Evolutionary conservation across 37 sponge, comb jelly and placozoan genomes (phyloP).

Genomic region (Crambe crambe): DNA sequence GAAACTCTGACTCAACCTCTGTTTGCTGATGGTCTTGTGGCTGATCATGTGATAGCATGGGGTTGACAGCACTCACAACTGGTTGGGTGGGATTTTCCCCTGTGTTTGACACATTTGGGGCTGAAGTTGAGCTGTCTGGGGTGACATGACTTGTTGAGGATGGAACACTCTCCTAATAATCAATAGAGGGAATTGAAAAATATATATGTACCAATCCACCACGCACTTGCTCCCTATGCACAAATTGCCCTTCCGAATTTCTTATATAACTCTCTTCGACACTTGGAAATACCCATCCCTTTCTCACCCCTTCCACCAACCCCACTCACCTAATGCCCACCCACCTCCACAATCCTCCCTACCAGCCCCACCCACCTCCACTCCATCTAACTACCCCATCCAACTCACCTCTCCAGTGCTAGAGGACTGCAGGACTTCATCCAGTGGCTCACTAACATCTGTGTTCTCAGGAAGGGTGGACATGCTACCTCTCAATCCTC

Average conservation of each 20-base stretch:
- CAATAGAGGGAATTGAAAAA: background rate
- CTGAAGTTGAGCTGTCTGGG: background rate
- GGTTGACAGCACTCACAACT: background rate
- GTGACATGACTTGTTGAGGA: background rate
- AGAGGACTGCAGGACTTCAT: no score
- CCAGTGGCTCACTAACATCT: no score
- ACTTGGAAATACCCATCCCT: background rate
- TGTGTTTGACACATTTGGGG: background rate
- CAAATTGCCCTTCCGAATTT: no score
- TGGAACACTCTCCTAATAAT: background rate
- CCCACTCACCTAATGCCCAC: background rate
- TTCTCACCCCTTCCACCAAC: background rate
- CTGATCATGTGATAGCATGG: background rate
- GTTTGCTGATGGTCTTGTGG: background rate
- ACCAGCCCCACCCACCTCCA: background rate
- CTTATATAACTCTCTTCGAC: no score
- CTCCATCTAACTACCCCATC: background rate
- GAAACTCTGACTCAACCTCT: slow-evolving; percentile 37
- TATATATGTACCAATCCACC: no score
- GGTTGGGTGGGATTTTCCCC: background rate
- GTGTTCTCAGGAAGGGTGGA: no score
- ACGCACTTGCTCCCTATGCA: no score
- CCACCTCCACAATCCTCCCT: background rate
- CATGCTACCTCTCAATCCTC: no score
- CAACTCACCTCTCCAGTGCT: no score